Evolutionary conservation across 2,113 vertebrate genomes (phyloP), one percentile per base, ranked within the genome.

Genomic region (Oenanthe melanoleuca): DNA sequence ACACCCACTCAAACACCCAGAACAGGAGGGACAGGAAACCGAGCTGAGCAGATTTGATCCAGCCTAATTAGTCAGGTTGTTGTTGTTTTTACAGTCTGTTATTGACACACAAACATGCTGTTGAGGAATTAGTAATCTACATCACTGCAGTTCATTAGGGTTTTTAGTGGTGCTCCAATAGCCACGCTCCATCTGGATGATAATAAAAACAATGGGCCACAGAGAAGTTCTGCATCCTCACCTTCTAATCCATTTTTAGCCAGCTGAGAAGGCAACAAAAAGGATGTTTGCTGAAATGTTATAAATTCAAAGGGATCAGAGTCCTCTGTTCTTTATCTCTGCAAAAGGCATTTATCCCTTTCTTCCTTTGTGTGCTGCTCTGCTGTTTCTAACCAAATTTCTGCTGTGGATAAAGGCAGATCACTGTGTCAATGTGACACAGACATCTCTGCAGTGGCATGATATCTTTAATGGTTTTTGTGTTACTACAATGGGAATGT

Each of bases 231-330:
- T 28, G 28, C 52, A 84, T 82, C 71, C 75, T 96, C 86, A 88
- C 84, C 85, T 95, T 87, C n/a, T 79, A 89, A 93, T 94, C 91
- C 75, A 80, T 93, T 94, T 89, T 86, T 81, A 93, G 69, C 65
- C 93, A 92, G 73, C 74, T 88, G 87, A 85, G 77, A 84, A 88
- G 80, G 81, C 63, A 88, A 31, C 75, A 60, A 86, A 56, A 65
- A 74, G 42, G 29, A 53, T 47, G 37, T 61, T 95, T 88, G 89
- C 25, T 66, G 78, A 80, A 88, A 84, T 90, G 57, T 71, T 78
- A 74, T 26, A 45, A 83, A 90, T 93, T 89, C 93, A 88, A 53
- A 86, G 67, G 18, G 52, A 90, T 24, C 66, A 80, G 52, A 61
- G 33, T 64, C 67, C 52, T 92, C 28, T 80, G 69, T 74, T 94